Base-by-base conservation (phyloP, 2,113 vertebrate species). In the Lota lota region DNA sequence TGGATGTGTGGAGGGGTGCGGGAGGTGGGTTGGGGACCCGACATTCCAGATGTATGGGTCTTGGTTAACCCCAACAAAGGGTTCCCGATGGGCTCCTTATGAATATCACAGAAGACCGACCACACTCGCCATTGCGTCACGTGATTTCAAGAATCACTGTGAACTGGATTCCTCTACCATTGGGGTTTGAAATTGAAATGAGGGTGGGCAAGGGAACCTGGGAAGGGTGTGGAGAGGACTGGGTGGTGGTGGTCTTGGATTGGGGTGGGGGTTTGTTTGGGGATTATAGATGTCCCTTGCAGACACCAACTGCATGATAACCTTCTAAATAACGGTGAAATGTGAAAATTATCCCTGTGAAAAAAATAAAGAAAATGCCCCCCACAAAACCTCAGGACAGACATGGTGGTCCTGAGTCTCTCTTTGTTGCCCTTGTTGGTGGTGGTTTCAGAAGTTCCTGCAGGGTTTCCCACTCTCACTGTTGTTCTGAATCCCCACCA, bases 111-210 rank as follows among this genome's bases (percentile, higher is more conserved):
- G 74, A 73, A 78, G 67, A 69, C 78, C 64, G 15, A 69, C 61
- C 67, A 68, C 76, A 59, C 64, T 71, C 71, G 53, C 82, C 83
- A 85, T 78, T 79, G 72, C 57, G 59, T 77, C 74, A 71, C 79
- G 80, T 75, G 66, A 40, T 58, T 0, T 18, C 15, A 83, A 79
- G 79, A 81, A 74, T 18, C 20, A 4, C 33, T 18, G 24, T 22
- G 18, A 63, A 57, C n/a, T 15, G n/a, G 20, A 15, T 7, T 47
- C 40, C 40, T 47, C 10, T 1, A 14, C 40, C 40, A 12, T 47
- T 14, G 82, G 85, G 68, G 77, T 87, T 76, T 79, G 68, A 81
- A 83, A 85, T 78, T 40, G 22, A 80, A 84, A 81, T 77, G 61
- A 81, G 68, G 63, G 54, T 64, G 64, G 8, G 21, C 16, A 11